Base-by-base conservation (phyloP, 2,888 invertebrate genomes). In the Phyto melanocephala region DNA sequence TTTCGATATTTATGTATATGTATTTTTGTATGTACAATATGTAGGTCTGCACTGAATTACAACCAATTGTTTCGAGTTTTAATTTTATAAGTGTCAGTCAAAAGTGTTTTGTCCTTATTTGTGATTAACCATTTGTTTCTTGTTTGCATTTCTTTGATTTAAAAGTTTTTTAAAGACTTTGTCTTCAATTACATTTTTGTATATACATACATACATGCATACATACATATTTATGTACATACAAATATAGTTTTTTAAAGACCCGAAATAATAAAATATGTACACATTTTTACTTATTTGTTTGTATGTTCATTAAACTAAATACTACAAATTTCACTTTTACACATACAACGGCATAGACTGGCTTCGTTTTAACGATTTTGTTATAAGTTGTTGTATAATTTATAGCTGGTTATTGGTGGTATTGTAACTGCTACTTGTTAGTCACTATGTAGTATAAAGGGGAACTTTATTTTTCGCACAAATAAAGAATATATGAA, bases 301-400 rank as follows among this genome's bases (percentile, higher is more conserved):
- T n/a, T n/a, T n/a, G n/a, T n/a, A n/a, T n/a, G n/a, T n/a, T n/a
- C n/a, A n/a, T n/a, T n/a, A n/a, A n/a, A n/a, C n/a, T n/a, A n/a
- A n/a, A 17, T 17, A 60, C 56, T 33, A 67, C 28, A 71, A 79
- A 76, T 79, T 82, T 82, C 82, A 82, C 82, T 82, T 82, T 80
- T 47, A 50, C 67, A 75, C 60, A 67, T 20, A 60, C 63, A 22
- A 54, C 15, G 7, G 7, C 33, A 24, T n/a, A 50, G 52, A 35
- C n/a, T 47, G 22, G n/a, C 28, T 67, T 60, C 47, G 11, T 22
- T n/a, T n/a, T n/a, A n/a, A 54, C 6, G 28, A 5, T 28, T 17
- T 70, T 42, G n/a, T 20, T 33, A 20, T 40, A 11, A 37, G 4
- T 24, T 40, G 20, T 62, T 67, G 4, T 28, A 40, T 24, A n/a